A percentile compares a stretch with the other conserved stretches of the same genome.
Conservation (phyloP, 2,888 invertebrate species). For the Gastracanthus pulcherrimus region DNA sequence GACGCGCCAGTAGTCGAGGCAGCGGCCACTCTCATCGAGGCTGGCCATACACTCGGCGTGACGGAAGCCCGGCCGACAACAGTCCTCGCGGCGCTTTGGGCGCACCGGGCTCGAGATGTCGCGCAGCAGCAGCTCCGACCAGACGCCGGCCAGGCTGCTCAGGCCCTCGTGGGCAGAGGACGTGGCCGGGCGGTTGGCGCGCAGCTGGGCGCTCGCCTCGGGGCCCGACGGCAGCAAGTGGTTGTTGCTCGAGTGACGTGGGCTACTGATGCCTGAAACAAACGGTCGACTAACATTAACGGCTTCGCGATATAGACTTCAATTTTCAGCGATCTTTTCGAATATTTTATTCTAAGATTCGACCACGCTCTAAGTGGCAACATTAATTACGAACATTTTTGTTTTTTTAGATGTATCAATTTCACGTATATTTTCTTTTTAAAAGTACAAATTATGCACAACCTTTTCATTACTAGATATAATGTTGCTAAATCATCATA, state of each 20-base stretch:
- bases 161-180: constrained; percentile 83
- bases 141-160: constrained; percentile 87
- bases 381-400: too few relatives aligned
- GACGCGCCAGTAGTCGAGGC: constrained; percentile 85
- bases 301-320: too few relatives aligned
- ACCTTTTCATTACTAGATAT: too few relatives aligned
- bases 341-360: too few relatives aligned
- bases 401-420: too few relatives aligned
- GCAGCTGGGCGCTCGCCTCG: constrained; percentile 81
- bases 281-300: too few relatives aligned
- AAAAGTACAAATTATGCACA: too few relatives aligned
- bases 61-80: constrained; percentile 69
- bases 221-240: constrained; percentile 83
- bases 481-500: too few relatives aligned
- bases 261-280: constrained; percentile 77
- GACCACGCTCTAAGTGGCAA: too few relatives aligned
- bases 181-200: constrained; percentile 67
- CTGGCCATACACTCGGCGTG: constrained; percentile 81
- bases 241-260: constrained; percentile 79
- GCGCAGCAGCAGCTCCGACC: constrained; percentile 87
- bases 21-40: constrained; percentile 72
- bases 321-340: too few relatives aligned
- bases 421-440: too few relatives aligned
- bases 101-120: constrained; percentile 86
- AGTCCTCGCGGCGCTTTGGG: constrained; percentile 70